A percentile compares a stretch with the other conserved stretches of the same genome.
Conservation (phyloP, 2,797 vertebrate genomes). For the Natrix natrix region DNA sequence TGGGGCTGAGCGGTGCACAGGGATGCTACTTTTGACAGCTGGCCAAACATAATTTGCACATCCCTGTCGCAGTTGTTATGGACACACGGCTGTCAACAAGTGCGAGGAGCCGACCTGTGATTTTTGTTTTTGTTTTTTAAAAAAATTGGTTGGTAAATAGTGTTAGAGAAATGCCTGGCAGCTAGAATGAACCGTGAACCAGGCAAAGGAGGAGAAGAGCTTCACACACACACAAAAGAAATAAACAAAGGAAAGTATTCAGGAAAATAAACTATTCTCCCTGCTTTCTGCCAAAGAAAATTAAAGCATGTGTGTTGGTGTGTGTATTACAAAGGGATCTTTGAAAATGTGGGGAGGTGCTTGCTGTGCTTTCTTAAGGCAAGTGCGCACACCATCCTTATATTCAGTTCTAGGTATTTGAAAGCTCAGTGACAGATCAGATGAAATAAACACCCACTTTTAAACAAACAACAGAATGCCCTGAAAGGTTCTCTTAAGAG, state of each 20-base stretch:
- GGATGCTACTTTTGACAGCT: neutral
- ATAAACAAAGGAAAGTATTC: neutral
- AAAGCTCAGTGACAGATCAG: neutral
- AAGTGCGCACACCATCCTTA: neutral
- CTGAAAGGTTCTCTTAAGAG: slow-evolving; percentile 47
- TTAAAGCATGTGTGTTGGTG: neutral
- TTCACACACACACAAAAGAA: neutral
- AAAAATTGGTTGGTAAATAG: neutral
- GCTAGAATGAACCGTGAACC: neutral
- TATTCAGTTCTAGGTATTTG: neutral
- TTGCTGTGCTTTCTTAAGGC: neutral
- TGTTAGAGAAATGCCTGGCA: neutral
- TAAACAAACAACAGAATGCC: slow-evolving; percentile 11
- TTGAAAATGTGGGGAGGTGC: neutral
- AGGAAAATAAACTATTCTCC: neutral
- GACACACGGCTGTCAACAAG: neutral
- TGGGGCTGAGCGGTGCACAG: neutral
- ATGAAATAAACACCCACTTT: neutral
- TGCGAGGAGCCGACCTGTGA: neutral
- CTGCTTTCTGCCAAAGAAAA: neutral
- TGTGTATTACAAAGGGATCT: neutral
- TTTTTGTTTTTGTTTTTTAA: neutral
- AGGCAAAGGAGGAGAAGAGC: neutral
- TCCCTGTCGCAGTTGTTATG: neutral
- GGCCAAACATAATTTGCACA: neutral